These are phyloP conservation scores for Podarcis siculus DNA, from an alignment of 2,797 vertebrate genomes.

Conservation along the genomic window DNA sequence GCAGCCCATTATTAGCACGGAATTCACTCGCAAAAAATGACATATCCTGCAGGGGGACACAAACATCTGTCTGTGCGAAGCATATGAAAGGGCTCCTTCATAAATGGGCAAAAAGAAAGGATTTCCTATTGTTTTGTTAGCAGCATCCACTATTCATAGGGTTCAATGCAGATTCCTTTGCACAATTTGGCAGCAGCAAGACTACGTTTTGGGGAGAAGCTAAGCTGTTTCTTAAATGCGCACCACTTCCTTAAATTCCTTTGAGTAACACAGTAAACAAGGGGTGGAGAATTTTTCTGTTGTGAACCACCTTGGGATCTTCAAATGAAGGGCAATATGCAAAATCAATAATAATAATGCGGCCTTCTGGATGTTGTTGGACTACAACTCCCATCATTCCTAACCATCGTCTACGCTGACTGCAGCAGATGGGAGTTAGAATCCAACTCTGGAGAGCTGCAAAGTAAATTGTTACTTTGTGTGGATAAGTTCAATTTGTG, in stretches of 20 bases:
- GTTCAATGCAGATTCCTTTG: not conserved
- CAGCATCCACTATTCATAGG: not conserved
- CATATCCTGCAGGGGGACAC: slow-evolving; percentile 13
- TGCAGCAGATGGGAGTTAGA: too few relatives aligned
- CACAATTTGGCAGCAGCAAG: not conserved
- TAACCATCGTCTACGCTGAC: too few relatives aligned
- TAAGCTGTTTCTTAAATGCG: not conserved
- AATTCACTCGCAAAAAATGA: slow-evolving; percentile 21
- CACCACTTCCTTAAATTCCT: not conserved
- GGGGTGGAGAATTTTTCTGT: too few relatives aligned
- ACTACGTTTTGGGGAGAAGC: not conserved
- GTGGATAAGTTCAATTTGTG: not conserved
- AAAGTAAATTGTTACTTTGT: not conserved
- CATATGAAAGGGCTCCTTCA: slow-evolving; percentile 27
- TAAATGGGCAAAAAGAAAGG: slow-evolving; percentile 23
- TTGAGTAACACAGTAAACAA: too few relatives aligned
- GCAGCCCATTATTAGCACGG: slow-evolving; percentile 11
- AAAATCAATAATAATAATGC: too few relatives aligned
- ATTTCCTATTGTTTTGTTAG: slow-evolving; percentile 7
- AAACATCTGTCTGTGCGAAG: not conserved
- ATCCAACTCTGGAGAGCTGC: too few relatives aligned
- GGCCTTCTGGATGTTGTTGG: too few relatives aligned
- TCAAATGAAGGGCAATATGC: too few relatives aligned
- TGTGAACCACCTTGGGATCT: too few relatives aligned
- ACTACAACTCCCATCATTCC: too few relatives aligned